Percentiles rank a stretch among this genome's conserved stretches.
These are phyloP conservation scores for Coreius guichenoti DNA, from an alignment of 2,797 vertebrate species.

Conservation along the genomic window DNA sequence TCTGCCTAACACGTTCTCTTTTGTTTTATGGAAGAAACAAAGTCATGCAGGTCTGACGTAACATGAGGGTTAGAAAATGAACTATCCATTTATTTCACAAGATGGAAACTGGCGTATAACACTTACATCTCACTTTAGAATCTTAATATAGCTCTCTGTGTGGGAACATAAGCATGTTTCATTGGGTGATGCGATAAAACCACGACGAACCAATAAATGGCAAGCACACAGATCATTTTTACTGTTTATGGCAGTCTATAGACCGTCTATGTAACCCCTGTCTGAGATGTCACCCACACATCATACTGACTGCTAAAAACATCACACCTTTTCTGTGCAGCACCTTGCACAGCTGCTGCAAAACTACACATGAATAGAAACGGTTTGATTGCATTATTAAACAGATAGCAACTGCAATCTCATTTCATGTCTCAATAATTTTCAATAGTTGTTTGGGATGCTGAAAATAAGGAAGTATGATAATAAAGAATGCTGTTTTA, in stretches of 20 bases:
- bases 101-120: not conserved
- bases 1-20: not conserved
- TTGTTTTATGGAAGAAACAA: not conserved
- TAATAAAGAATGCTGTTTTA: constrained; percentile 20
- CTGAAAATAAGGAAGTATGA: not conserved
- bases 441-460: not conserved
- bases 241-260: constrained; percentile 4
- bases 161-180: not conserved
- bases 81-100: not conserved
- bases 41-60: not conserved
- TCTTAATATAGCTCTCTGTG: not conserved
- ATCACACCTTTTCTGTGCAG: constrained; percentile 1
- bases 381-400: not conserved
- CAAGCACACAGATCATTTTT: not conserved
- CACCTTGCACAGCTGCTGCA: not conserved
- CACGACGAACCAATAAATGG: not conserved
- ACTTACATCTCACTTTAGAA: not conserved
- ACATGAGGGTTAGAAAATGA: too few relatives aligned
- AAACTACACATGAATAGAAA: not conserved
- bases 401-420: not conserved
- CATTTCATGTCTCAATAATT: not conserved
- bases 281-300: not conserved
- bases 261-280: not conserved
- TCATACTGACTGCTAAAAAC: not conserved
- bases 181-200: not conserved